These are phyloP conservation scores for Exaiptasia diaphana DNA, from an alignment of 64 coral and sea anemone genomes.

Conservation along the genomic window DNA sequence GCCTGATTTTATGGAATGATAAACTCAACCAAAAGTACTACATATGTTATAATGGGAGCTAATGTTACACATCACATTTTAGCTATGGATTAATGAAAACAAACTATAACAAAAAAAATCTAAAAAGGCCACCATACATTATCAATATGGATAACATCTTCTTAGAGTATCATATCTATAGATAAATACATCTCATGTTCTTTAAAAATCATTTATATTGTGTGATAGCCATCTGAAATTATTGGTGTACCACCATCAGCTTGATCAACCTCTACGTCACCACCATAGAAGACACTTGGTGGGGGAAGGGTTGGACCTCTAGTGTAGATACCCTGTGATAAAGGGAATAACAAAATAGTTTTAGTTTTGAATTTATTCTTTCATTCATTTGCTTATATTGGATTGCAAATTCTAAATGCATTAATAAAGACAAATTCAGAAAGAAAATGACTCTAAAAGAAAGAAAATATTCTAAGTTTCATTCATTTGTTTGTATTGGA, in stretches of 20 bases:
- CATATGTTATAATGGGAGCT: too few relatives aligned
- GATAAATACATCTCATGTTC: too few relatives aligned
- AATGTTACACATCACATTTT: too few relatives aligned
- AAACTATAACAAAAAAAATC: too few relatives aligned
- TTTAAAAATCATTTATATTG: neutral
- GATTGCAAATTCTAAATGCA: neutral
- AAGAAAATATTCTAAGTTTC: neutral
- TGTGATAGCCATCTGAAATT: neutral
- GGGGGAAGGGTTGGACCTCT: slow-evolving; percentile 58
- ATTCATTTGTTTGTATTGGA: neutral
- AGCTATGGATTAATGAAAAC: too few relatives aligned
- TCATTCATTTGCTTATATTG: too few relatives aligned
- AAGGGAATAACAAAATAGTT: neutral
- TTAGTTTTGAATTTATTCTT: neutral
- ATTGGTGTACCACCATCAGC: neutral
- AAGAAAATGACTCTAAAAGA: too few relatives aligned
- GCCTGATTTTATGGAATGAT: too few relatives aligned
- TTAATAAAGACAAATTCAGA: neutral
- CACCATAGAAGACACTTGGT: slow-evolving; percentile 77
- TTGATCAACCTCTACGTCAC: slow-evolving; percentile 83
- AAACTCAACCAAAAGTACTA: too few relatives aligned
- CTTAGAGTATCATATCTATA: too few relatives aligned
- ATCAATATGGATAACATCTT: too few relatives aligned
- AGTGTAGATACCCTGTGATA: slow-evolving; percentile 69
- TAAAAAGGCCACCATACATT: too few relatives aligned